Conservation (phyloP, 2,113 vertebrate genomes). For the Osmerus eperlanus region DNA sequence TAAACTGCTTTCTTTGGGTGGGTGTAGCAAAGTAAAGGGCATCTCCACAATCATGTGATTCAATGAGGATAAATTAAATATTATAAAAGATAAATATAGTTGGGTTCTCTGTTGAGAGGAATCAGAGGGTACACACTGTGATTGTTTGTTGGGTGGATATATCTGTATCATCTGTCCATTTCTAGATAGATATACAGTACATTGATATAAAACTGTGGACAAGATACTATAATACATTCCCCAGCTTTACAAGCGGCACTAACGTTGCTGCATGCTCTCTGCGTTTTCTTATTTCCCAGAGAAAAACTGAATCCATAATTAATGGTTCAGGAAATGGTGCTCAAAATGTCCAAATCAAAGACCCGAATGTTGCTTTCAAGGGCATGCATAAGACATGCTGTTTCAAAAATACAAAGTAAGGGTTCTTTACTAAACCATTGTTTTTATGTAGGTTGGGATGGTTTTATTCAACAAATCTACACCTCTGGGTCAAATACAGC, state of each 20-base stretch:
- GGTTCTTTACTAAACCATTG: not conserved
- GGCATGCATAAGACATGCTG: no score
- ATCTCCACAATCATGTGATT: slow-evolving; percentile 10
- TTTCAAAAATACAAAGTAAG: not conserved
- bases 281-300: no score
- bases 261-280: no score
- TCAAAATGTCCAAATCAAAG: no score
- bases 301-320: no score
- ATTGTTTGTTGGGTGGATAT: not conserved
- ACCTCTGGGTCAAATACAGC: not conserved
- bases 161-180: not conserved
- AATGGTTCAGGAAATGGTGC: no score
- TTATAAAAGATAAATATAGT: not conserved
- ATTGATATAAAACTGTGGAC: not conserved
- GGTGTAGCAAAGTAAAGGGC: slow-evolving; percentile 12
- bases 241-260: no score
- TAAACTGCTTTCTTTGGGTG: slow-evolving; percentile 17
- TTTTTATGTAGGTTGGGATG: not conserved
- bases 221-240: not conserved
- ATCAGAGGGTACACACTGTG: not conserved
- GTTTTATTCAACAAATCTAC: not conserved
- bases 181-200: no score
- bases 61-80: slow-evolving; percentile 16
- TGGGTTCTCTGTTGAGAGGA: not conserved
- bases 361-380: no score